Evolutionary conservation across 2,113 vertebrate species (phyloP), one percentile per base, ranked within the genome.

Genomic region (Regulus satrapa): DNA sequence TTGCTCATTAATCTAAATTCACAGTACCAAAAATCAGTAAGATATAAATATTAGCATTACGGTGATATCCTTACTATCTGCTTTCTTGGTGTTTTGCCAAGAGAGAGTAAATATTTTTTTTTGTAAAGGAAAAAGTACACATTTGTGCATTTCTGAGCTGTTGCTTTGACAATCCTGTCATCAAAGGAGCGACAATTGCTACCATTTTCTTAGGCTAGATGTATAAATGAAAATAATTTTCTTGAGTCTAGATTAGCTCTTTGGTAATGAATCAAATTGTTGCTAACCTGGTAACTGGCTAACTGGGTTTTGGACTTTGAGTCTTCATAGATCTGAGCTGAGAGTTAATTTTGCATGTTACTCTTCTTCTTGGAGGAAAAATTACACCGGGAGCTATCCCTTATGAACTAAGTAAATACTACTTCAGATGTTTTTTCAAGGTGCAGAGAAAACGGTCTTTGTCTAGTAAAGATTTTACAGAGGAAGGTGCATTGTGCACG

Each of bases 1-100:
- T 93, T 88, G 68, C 56, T 86, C 72, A 49, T 94, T 93, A 83
- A 93, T 96, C 56, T 91, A 84, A 96, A 88, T 64, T 90, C 94
- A 88, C 56, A 31, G 56, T 56, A 86, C 45, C 72, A 51, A 76
- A 93, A 93, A 52, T 93, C 72, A 87, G 61, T 18, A 52, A 88
- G 55, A 41, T 26, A 17, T 61, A 92, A 92, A 92, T 94, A 92
- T 84, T 74, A 92, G 45, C 41, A 14, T 63, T 87, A 26, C 10
- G 6, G 31, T 29, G 54, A 51, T 77, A 84, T 8, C 45, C 48
- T 34, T 92, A 15, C 45, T 92, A 12, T 2, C 12, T 49, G 71
- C 59, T 91, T 92, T 88, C 51, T 72, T 73, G n/a, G 40, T 51
- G 23, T 38, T 90, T 85, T 77, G 52, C 64, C n/a, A n/a, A 59